Conservation (phyloP, 35 echinoderm and acorn worm genomes). For the Stichopus chloronotus region DNA sequence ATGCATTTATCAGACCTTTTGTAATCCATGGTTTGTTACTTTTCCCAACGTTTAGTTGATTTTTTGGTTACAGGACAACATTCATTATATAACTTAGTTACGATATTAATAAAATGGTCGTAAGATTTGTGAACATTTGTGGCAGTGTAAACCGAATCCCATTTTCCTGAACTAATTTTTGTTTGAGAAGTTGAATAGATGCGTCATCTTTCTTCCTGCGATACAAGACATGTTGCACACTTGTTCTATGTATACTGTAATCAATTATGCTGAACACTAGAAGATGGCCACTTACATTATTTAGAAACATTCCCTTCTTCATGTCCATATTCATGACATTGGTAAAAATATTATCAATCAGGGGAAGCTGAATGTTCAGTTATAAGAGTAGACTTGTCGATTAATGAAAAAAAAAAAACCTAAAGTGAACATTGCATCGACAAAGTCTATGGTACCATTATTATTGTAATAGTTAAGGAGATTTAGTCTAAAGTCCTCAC, state of each 20-base stretch:
- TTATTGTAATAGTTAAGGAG: constrained; percentile 14
- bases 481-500: too few species aligned
- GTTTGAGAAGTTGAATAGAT: too few species aligned
- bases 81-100: too few species aligned
- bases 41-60: neutral
- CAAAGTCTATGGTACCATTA: constrained; percentile 2
- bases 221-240: neutral
- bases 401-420: constrained; percentile 39
- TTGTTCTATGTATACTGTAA: too few species aligned
- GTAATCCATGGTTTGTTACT: too few species aligned
- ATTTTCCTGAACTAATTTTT: neutral
- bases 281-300: neutral
- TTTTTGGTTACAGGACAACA: too few species aligned
- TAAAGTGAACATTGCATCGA: too few species aligned
- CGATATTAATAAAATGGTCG: constrained; percentile 24
- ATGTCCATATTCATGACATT: constrained; percentile 26
- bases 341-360: too few species aligned
- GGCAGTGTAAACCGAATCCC: too few species aligned
- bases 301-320: neutral
- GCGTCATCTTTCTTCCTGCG: neutral
- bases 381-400: constrained; percentile 3
- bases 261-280: neutral
- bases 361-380: constrained; percentile 19
- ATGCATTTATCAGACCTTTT: too few species aligned
- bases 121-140: too few species aligned